Conservation (phyloP, 2,797 vertebrate genomes). For the Eulemur rubriventer region DNA sequence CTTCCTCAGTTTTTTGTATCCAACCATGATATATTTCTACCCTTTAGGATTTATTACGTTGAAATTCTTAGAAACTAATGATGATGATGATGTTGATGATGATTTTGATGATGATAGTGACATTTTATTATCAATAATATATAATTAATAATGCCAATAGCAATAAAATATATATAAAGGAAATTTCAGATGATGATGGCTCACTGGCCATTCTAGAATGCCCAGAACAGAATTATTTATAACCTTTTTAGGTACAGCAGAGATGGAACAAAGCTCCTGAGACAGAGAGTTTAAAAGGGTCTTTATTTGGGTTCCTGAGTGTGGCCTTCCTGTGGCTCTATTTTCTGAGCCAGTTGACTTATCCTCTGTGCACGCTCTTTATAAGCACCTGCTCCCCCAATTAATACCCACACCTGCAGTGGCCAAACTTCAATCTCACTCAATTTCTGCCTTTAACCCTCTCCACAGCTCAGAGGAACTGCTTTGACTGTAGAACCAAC, state of each 20-base stretch:
- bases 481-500: constrained; percentile 26
- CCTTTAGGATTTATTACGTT: neutral
- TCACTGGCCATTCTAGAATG: constrained; percentile 23
- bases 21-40: neutral
- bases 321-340: constrained; percentile 10
- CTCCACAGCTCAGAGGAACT: neutral
- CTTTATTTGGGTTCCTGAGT: constrained; percentile 58
- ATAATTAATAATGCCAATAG: neutral
- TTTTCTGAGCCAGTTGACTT: constrained; percentile 33
- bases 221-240: constrained; percentile 54
- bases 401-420: constrained; percentile 53
- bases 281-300: constrained; percentile 7
- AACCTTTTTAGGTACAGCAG: constrained; percentile 21
- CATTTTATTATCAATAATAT: neutral
- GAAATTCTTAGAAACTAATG: neutral
- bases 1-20: neutral
- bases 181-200: neutral
- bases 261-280: constrained; percentile 45
- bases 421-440: neutral
- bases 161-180: neutral
- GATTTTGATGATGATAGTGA: neutral
- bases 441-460: constrained; percentile 26
- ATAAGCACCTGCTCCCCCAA: constrained; percentile 68
- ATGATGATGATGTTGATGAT: neutral
- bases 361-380: constrained; percentile 43